Evolutionary conservation across 2,113 vertebrate species (phyloP).

Genomic region (Alligator mississippiensis): DNA sequence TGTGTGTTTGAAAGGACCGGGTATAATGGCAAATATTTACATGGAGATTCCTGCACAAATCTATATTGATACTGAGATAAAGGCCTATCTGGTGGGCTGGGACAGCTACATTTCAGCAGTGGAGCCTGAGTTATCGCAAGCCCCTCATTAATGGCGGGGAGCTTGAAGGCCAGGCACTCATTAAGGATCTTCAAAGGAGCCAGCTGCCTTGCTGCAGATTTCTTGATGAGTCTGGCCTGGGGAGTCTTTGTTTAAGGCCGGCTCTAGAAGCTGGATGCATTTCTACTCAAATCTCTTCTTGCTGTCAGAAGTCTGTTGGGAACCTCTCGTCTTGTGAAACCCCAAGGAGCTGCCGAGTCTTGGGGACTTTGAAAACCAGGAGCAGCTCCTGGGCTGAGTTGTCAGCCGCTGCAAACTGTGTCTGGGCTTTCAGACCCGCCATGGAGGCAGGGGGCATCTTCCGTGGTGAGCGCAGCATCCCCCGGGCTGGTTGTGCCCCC

Average conservation of each 20-base stretch:
- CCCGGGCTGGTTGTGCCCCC: background rate
- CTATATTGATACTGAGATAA: background rate
- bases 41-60: background rate
- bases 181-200: background rate
- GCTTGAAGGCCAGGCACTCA: fast-evolving
- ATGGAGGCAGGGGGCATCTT: no score
- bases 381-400: background rate
- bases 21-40: background rate
- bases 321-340: background rate
- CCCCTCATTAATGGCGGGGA: background rate
- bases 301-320: no score
- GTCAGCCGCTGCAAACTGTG: background rate
- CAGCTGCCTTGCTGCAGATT: fast-evolving
- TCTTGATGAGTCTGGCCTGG: background rate
- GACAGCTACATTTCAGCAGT: background rate
- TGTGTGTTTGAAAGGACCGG: background rate
- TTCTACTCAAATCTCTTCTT: no score
- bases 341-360: background rate
- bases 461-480: background rate
- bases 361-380: background rate
- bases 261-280: background rate
- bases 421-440: no score
- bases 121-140: background rate
- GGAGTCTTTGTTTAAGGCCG: background rate
- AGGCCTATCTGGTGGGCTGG: background rate